Evolutionary conservation across 2,113 vertebrate genomes (phyloP).

Genomic region (Tyrannus savana): DNA sequence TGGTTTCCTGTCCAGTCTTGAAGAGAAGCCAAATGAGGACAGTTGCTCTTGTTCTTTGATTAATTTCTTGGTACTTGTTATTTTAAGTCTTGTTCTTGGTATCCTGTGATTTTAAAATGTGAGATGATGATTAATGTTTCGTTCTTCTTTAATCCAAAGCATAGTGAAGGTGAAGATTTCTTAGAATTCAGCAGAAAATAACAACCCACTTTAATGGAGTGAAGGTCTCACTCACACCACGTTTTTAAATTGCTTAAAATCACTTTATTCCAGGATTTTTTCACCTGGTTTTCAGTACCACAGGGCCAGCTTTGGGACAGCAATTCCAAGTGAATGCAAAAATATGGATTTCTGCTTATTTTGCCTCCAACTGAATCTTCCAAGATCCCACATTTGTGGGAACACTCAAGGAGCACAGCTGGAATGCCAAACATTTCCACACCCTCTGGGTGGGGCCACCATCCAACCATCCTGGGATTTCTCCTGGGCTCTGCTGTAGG

Average conservation of each 20-base stretch:
- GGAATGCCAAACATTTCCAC: accelerated
- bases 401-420: accelerated
- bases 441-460: too few relatives aligned
- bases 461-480: accelerated
- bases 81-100: neutral
- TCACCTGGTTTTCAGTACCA: neutral
- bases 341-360: neutral
- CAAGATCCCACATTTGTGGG: too few relatives aligned
- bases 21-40: neutral
- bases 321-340: neutral
- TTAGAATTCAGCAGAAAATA: neutral
- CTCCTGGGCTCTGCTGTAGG: neutral
- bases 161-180: neutral
- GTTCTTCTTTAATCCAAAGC: neutral
- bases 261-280: neutral
- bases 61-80: neutral
- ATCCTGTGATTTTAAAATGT: neutral
- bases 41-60: slow-evolving; percentile 7
- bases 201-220: neutral
- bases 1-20: slow-evolving; percentile 2
- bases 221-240: neutral
- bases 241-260: neutral
- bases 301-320: neutral
- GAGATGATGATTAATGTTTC: neutral
- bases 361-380: neutral